Base-by-base conservation (phyloP, 1,140 invertebrate species). In the Cylas formicarius region DNA sequence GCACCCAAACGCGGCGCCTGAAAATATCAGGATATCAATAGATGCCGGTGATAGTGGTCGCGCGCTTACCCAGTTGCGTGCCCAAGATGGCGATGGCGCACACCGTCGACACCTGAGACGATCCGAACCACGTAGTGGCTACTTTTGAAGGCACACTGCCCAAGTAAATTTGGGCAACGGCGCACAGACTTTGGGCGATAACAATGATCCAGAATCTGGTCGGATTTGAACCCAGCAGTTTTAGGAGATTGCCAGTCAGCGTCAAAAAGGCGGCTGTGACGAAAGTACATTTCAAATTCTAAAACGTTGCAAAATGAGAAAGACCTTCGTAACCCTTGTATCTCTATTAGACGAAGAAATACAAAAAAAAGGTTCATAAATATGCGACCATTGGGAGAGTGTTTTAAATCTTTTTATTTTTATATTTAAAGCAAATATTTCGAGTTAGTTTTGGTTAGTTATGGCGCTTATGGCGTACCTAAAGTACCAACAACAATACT, bases 61-160 rank as follows among this genome's bases (percentile, higher is more conserved):
- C 16, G 7, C 7, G 29, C n/a, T 10, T 33, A 18, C 69, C 69
- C 20, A 86, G 71, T 68, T 86, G 82, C 64, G 81, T 84, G 4
- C 86, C 86, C 53, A 87, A 83, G 14, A 88, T 74, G 10, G 81
- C 82, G 18, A 85, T 67, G 22, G 84, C 78, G 44, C 81, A 84
- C 3, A 85, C 86, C 3, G 80, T 84, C 4, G 80, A 81, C 10
- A 83, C 77, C 66, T 83, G 45, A 70, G 72, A 46, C 3, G 65
- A 39, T 10, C 61, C 64, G 51, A 73, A 73, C 72, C 71, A 72
- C 17, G 64, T 59, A 0, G 84, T 81, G 1, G 84, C 81, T 19
- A 90, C 54, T 29, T 76, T 71, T 2, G 84, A 75, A 3, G 86
- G 84, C 31, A 85, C 72, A 26, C 78, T 81, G 8, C 87, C 61